Base-by-base conservation (phyloP, 2,888 invertebrate species). In the Lasioglossum malachurum region DNA sequence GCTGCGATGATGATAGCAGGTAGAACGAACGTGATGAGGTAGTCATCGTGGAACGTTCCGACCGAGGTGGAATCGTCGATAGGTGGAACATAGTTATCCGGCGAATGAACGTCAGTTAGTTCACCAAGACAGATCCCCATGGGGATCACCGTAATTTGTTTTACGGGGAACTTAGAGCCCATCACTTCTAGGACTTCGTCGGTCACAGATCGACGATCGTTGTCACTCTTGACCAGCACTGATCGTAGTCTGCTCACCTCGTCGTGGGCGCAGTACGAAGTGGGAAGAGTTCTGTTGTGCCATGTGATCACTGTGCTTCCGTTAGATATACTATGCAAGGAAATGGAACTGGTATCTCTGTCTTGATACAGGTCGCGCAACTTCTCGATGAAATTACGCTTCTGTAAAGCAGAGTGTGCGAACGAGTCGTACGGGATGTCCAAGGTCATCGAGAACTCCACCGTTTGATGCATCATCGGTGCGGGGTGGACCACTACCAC, bases 1-100 rank as follows among this genome's bases (percentile, higher is more conserved):
- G 97, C 97, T 0, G 98, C 97, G 84, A 99, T 98, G 49, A 99
- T 98, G 23, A 98, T 97, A 0, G 98, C 98, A 0, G 99, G 99
- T 83, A 99, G 97, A 67, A 99, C 97, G 89, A 98, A 98, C 16
- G 98, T 99, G 77, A 97, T 96, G 90, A 98, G 95, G 91, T 97
- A 97, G 90, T 97, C 97, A 41, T 97, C 97, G 82, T 95, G 95
- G 69, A 96, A 96, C 7, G 96, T 95, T 53, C 94, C 94, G 60
- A 94, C 93, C 12, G 95, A 94, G 2, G 95, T 95, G 19, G 94
- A 93, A 73, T 95, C 95, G 71, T 95, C 95, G 41, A 94, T 92
- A 1, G 95, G 92, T 57, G 94, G 93, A 0, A 91, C 90, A 27
- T 93, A 90, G 64, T 89, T 93, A 60, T 94, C 94, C 3, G 94